phyloP scores from a whole-genome alignment of 2,797 vertebrate species.

The Melanitta fusca region DNA sequence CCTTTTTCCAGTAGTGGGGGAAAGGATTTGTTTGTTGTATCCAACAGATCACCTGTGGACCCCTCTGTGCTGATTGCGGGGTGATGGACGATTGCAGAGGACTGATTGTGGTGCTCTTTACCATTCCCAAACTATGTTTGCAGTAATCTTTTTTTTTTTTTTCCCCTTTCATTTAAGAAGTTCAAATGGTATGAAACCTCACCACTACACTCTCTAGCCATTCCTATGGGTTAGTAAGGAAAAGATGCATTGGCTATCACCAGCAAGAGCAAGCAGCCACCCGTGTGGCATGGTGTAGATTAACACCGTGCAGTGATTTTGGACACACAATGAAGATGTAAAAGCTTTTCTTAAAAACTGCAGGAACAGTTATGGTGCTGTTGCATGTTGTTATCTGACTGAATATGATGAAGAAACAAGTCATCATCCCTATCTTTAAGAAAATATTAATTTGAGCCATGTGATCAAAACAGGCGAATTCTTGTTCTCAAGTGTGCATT shows the following conservation, averaged over 20 bases:
- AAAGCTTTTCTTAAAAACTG: not conserved
- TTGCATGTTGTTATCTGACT: not conserved
- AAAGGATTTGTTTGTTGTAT: not conserved
- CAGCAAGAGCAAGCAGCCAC: not conserved
- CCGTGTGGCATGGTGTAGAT: not conserved
- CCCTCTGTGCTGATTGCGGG: not conserved
- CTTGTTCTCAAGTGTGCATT: not conserved
- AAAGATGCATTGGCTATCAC: not conserved
- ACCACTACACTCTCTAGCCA: not conserved
- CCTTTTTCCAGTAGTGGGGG: not conserved
- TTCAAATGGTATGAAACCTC: not conserved
- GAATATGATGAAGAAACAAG: not conserved
- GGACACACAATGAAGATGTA: not conserved
- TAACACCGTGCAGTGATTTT: not conserved
- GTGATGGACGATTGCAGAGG: not conserved
- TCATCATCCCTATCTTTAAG: not conserved
- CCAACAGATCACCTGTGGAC: not conserved
- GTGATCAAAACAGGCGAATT: not conserved
- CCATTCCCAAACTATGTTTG: not conserved
- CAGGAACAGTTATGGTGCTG: not conserved
- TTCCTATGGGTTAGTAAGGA: not conserved
- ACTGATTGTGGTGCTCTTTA: not conserved
- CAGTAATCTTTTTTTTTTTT: not conserved
- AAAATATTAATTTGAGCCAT: not conserved
- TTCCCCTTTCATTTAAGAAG: not conserved